Evolutionary conservation across 1,140 invertebrate species (phyloP).

Genomic region (Ptiloglossa arizonensis): DNA sequence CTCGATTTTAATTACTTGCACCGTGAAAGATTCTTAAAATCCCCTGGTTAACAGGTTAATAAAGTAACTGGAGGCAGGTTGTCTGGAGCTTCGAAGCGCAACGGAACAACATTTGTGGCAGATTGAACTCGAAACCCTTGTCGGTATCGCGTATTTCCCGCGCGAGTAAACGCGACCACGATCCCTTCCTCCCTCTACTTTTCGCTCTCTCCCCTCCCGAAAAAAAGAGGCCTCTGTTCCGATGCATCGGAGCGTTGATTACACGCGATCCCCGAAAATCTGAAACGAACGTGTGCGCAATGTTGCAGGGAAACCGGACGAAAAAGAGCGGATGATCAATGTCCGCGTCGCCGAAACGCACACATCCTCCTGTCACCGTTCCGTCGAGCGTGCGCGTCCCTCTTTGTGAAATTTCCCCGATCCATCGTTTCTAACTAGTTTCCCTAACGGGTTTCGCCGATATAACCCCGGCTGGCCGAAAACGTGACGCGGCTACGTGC

Average conservation of each 20-base stretch:
- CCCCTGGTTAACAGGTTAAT: no score
- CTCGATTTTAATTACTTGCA: no score
- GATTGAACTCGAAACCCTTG: conserved; percentile 22
- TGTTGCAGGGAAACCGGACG: conserved; percentile 39
- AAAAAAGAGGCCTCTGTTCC: conserved; percentile 1
- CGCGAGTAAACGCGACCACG: conserved; percentile 30
- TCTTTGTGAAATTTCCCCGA: conserved; percentile 37
- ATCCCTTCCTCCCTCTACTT: no score
- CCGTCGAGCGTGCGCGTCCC: not conserved
- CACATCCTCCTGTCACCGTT: conserved; percentile 15
- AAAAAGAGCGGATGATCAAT: conserved; percentile 49
- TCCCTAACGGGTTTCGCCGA: conserved; percentile 26
- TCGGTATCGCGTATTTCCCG: conserved; percentile 23
- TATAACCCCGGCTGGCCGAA: conserved; percentile 24
- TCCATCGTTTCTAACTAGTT: conserved; percentile 41
- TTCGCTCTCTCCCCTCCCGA: not conserved
- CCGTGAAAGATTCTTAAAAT: no score
- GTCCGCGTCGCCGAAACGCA: conserved; percentile 36
- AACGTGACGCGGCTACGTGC: conserved; percentile 38
- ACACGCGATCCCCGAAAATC: conserved; percentile 47
- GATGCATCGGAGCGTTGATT: conserved; percentile 48
- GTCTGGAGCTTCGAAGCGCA: not conserved
- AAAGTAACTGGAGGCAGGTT: not conserved
- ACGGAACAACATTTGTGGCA: conserved; percentile 20
- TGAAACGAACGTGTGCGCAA: conserved; percentile 35